phyloP scores from a whole-genome alignment of 1,140 invertebrate species.

The Physella acuta region DNA sequence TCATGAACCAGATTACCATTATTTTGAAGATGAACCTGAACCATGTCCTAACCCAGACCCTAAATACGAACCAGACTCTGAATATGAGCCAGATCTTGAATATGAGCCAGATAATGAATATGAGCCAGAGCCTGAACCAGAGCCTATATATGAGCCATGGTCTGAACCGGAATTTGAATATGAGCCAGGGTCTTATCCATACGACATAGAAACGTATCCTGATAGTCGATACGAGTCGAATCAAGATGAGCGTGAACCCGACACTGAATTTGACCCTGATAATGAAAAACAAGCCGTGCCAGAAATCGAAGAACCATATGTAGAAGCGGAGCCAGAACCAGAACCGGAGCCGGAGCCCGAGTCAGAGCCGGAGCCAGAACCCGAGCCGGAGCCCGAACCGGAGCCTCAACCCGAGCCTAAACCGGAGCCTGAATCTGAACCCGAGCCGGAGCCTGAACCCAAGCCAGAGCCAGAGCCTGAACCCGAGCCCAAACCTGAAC shows the following conservation, averaged over 20 bases:
- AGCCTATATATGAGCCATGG: not conserved
- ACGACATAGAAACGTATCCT: not conserved
- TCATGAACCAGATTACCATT: not conserved
- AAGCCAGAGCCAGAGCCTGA: not conserved
- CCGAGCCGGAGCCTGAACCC: not conserved
- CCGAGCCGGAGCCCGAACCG: not conserved
- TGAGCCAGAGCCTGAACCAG: not conserved
- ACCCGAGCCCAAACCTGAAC: not conserved
- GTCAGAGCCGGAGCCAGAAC: not conserved
- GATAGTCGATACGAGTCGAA: not conserved
- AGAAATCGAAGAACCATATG: not conserved
- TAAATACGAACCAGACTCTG: not conserved
- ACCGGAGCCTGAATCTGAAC: constrained; percentile 25
- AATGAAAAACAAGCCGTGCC: not conserved
- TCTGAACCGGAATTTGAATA: not conserved
- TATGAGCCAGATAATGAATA: not conserved
- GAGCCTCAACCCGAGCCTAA: not conserved
- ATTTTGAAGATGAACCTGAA: not conserved
- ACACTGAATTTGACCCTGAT: not conserved
- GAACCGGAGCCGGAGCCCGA: not conserved
- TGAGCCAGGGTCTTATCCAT: not conserved
- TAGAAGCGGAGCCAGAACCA: not conserved
- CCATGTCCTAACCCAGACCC: not conserved
- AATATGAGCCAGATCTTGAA: constrained; percentile 25
- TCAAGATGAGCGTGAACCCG: not conserved